These are phyloP conservation scores for Megaceryle alcyon DNA, from an alignment of 2,797 vertebrate genomes.

Conservation along the genomic window DNA sequence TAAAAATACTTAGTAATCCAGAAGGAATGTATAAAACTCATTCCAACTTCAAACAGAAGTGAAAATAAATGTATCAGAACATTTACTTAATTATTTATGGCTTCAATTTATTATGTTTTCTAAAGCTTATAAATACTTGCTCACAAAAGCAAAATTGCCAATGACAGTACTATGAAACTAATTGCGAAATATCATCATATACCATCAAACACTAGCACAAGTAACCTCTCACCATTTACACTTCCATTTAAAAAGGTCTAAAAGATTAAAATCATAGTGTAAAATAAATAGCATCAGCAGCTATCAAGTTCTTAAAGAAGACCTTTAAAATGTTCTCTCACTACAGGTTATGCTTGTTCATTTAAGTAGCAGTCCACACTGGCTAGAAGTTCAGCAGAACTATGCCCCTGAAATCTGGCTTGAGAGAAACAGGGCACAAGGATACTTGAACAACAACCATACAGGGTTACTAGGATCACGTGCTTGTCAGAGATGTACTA, in stretches of 20 bases:
- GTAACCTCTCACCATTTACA: not conserved
- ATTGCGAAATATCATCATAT: not conserved
- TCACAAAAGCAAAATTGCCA: not conserved
- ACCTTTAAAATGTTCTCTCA: not conserved
- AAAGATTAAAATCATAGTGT: not conserved
- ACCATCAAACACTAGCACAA: not conserved
- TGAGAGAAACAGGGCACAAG: not conserved
- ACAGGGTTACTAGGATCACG: fast-evolving
- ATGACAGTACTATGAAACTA: not conserved
- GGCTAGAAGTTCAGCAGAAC: not conserved
- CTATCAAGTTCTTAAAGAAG: not conserved
- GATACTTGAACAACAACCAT: not conserved
- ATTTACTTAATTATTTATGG: not conserved
- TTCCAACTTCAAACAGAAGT: not conserved
- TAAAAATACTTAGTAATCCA: not conserved
- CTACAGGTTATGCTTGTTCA: not conserved
- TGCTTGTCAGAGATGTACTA: not conserved
- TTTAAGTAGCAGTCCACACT: not conserved
- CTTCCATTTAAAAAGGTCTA: not conserved
- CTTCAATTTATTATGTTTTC: not conserved
- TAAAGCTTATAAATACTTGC: not conserved
- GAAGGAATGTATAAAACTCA: not conserved
- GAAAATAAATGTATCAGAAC: not conserved
- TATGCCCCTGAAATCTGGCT: not conserved
- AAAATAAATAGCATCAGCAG: not conserved